Evolutionary conservation across 1,140 invertebrate species (phyloP).

Genomic region (Tetraneura akinire): DNA sequence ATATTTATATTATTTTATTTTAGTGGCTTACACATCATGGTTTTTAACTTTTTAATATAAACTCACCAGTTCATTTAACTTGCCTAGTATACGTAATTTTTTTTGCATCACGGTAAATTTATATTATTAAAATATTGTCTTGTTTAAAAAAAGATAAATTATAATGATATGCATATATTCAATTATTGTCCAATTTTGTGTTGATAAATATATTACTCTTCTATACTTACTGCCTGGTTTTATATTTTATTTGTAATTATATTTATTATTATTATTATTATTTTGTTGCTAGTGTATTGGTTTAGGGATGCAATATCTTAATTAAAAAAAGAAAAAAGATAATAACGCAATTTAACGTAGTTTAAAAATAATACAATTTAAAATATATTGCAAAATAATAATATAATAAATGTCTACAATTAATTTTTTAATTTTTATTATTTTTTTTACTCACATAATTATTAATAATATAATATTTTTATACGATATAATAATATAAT

Average conservation of each 20-base stretch:
- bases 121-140: slow-evolving; percentile 10
- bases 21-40: not conserved
- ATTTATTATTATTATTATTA: not conserved
- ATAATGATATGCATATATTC: slow-evolving; percentile 23
- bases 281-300: not conserved
- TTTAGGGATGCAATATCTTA: slow-evolving; percentile 22
- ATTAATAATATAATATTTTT: not conserved
- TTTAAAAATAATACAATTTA: slow-evolving; percentile 14
- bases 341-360: slow-evolving; percentile 10
- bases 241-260: slow-evolving; percentile 13
- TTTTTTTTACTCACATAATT: not conserved
- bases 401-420: not conserved
- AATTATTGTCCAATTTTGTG: slow-evolving; percentile 36
- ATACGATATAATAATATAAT: slow-evolving; percentile 33
- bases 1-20: slow-evolving; percentile 23
- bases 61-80: not conserved
- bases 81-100: slow-evolving; percentile 5
- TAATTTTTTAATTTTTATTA: not conserved
- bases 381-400: not conserved
- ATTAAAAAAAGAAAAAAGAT: not conserved
- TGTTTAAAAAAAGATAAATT: not conserved
- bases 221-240: slow-evolving; percentile 6
- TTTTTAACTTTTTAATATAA: slow-evolving; percentile 3
- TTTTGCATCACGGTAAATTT: slow-evolving; percentile 40
- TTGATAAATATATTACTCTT: slow-evolving; percentile 2